Evolutionary conservation across 2,797 vertebrate species (phyloP).

Genomic region (Gymnocypris eckloni): DNA sequence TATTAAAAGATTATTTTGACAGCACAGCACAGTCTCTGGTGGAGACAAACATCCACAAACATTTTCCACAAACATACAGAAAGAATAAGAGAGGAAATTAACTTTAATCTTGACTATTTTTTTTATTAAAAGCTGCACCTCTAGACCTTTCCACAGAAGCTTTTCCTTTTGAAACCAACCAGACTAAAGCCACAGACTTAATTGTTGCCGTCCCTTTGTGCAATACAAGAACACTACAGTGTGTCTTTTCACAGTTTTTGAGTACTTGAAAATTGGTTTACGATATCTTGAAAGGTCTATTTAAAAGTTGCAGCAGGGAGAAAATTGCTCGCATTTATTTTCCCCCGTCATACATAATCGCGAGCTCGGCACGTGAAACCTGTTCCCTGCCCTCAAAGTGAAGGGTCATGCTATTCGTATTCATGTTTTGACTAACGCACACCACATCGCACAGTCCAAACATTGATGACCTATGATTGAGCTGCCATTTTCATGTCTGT

Average conservation of each 20-base stretch:
- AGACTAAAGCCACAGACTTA: conserved; percentile 15
- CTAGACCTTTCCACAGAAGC: background rate
- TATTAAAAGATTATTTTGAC: conserved; percentile 72
- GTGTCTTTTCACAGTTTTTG: conserved; percentile 35
- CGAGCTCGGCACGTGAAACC: background rate
- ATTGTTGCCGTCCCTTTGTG: conserved; percentile 12
- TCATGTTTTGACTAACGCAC: conserved; percentile 7
- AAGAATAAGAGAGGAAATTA: background rate
- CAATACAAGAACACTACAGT: conserved; percentile 34
- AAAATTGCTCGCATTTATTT: conserved; percentile 46
- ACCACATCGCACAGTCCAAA: conserved; percentile 22
- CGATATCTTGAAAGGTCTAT: conserved; percentile 26
- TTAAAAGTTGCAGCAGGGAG: conserved; percentile 36
- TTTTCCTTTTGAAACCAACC: conserved; percentile 6
- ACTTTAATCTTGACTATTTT: background rate
- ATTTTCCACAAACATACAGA: background rate
- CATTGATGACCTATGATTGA: conserved; percentile 53
- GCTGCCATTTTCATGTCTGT: conserved; percentile 45
- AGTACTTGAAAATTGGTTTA: conserved; percentile 31
- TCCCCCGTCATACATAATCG: conserved; percentile 20
- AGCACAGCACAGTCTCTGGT: conserved; percentile 45
- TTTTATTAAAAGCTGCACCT: background rate
- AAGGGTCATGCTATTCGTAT: conserved; percentile 40
- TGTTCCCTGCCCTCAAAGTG: conserved; percentile 14
- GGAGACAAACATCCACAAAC: background rate